Base-by-base conservation (phyloP, 2,797 vertebrate genomes). In the Hybognathus amarus region DNA sequence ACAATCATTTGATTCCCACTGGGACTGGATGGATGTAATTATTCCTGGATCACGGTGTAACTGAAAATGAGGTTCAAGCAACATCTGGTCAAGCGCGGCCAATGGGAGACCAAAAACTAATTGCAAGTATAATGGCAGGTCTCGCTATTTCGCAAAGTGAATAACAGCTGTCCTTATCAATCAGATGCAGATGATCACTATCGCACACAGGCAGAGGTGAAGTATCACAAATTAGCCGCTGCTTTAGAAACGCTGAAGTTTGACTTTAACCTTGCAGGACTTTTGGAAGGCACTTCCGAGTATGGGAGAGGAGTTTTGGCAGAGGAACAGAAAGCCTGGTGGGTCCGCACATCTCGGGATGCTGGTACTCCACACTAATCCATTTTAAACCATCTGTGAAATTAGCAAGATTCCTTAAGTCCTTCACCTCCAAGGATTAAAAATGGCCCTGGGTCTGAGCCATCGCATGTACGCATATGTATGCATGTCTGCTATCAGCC, bases 381-480 rank as follows among this genome's bases (percentile, higher is more conserved):
- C 95, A 95, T 95, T 96, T 96, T 95, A 95, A 95, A 95, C 95
- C 95, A 95, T 95, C 95, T 96, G 95, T 95, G 95, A 95, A 95
- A 96, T 95, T 95, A 95, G 94, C 95, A 95, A 95, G 94, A 95
- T 95, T 95, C 93, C 93, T 94, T 93, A 94, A 95, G 93, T 95
- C 95, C 95, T 95, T 96, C 94, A 95, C 95, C 95, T 95, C 94
- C 88, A 95, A 94, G 94, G 94, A 95, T 95, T 95, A 95, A 95
- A 95, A 93, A 94, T 92, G 86, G 91, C 93, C 92, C 92, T 92
- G 91, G 91, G 92, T 90, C 87, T 90, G 85, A 89, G 90, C 91
- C 89, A 90, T 91, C 92, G 18, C 33, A 69, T 68, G 78, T 90
- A 91, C 90, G 91, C 92, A 92, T 86, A 88, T 88, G 79, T 91